Percentiles rank a stretch among this genome's conserved stretches.
Evolutionary conservation across 2,797 vertebrate genomes (phyloP).

Genomic region (Ispidina lecontei): DNA sequence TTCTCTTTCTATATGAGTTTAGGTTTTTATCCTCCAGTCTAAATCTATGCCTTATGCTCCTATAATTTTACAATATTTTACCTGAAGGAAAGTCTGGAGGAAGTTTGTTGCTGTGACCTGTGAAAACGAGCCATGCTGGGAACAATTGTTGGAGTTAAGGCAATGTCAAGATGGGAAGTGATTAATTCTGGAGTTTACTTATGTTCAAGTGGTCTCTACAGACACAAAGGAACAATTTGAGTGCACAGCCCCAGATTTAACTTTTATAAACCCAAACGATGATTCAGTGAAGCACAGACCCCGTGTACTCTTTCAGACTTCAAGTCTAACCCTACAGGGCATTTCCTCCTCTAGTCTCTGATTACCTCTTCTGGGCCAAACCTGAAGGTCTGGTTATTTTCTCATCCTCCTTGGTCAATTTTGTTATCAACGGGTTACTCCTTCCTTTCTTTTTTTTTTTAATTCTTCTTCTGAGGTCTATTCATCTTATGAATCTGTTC

Average conservation of each 20-base stretch:
- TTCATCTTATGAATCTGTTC: not conserved
- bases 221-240: not conserved
- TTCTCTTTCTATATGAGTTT: not conserved
- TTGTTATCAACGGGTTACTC: not conserved
- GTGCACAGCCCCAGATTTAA: not conserved
- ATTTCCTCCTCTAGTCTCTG: not conserved
- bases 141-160: not conserved
- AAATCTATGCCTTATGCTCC: not conserved
- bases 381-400: constrained; percentile 28
- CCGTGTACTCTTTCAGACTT: not conserved
- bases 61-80: not conserved
- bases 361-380: not conserved
- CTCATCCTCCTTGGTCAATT: not conserved
- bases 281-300: not conserved
- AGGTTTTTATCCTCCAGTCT: not conserved
- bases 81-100: not conserved
- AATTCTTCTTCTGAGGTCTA: not conserved
- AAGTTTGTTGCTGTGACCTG: not conserved
- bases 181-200: not conserved
- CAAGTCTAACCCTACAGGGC: not conserved
- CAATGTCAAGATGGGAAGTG: not conserved
- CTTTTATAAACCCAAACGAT: not conserved
- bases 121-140: not conserved
- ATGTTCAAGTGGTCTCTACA: not conserved
- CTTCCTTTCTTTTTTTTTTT: not conserved